phyloP scores from a whole-genome alignment of 2,113 vertebrate species.

The Tenebrosternarchus preto region DNA sequence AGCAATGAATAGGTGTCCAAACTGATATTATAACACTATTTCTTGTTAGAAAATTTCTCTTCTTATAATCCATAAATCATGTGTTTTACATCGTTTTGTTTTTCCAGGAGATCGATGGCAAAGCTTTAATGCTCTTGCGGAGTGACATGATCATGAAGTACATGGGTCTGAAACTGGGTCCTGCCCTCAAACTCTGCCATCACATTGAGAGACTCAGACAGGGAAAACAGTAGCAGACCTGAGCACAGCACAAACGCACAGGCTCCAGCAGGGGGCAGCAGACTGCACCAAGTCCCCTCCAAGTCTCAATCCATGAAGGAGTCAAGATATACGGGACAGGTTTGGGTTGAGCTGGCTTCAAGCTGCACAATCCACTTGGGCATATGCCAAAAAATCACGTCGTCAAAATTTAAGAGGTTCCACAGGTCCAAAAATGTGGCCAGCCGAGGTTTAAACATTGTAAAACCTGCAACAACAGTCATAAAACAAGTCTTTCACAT shows the following conservation, averaged over 20 bases:
- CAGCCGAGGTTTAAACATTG: neutral
- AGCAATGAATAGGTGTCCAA: too few relatives aligned
- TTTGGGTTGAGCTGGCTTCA: neutral
- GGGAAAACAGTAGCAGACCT: slow-evolving; percentile 75
- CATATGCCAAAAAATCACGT: neutral
- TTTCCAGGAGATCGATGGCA: slow-evolving; percentile 92
- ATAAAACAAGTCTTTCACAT: neutral
- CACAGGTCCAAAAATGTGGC: neutral
- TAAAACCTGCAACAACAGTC: slow-evolving; percentile 9
- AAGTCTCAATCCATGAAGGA: neutral
- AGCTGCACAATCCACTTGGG: neutral
- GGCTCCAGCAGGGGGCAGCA: slow-evolving; percentile 17
- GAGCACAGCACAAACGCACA: neutral
- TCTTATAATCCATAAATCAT: neutral
- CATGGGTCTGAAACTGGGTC: slow-evolving; percentile 92
- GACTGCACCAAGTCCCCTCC: neutral
- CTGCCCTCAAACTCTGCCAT: slow-evolving; percentile 89
- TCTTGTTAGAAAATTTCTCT: neutral
- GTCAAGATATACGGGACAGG: neutral
- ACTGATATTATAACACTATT: too few relatives aligned
- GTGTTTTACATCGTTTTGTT: slow-evolving; percentile 33
- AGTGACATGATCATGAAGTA: slow-evolving; percentile 95
- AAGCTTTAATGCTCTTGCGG: slow-evolving; percentile 86
- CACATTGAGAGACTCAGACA: slow-evolving; percentile 93
- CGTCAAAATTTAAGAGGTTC: neutral